Evolutionary conservation across 2,113 vertebrate species (phyloP), one percentile per base, ranked within the genome.

Genomic region (Nesogale talazaci): DNA sequence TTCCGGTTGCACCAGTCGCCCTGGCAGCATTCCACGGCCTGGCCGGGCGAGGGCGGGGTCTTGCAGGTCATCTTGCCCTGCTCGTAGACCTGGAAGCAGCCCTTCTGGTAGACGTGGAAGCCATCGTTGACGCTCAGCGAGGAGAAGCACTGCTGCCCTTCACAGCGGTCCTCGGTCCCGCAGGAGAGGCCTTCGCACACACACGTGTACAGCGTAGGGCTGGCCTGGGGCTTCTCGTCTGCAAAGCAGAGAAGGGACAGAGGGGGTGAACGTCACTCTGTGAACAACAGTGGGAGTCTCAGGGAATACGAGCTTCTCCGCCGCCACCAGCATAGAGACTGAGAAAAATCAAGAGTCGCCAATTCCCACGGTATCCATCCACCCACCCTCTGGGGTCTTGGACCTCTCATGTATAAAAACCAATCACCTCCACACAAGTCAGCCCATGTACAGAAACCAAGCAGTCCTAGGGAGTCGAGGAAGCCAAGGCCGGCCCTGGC

Each of bases 11-110:
- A 99, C 97, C 99, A 98, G 96, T 99, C 98, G 0, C 99, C 99
- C 11, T 99, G 98, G 98, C 99, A 99, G 97, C 99, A 99, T 95
- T 99, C 99, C 23, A 99, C 99, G 1, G 98, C 99, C 95, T 99
- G 99, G 97, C 99, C 99, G 11, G 98, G 98, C 31, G 99, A 99
- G 0, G 99, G 99, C 0, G 99, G 99, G 0, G 99, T 99, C 97
- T 99, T 99, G 97, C 99, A 99, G 0, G 99, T 99, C 98, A 99
- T 97, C 31, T 99, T 99, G 78, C 99, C 98, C 92, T 99, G 99
- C 94, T 99, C 99, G 0, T 99, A 99, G 86, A 99, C 98, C 93
- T 98, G 99, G 97, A 99, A 99, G 98, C 99, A 99, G 96, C 99
- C 99, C 52, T 99, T 99, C 97, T 99, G 99, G 97, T 98, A 99